Conservation (phyloP, 2,888 invertebrate species). For the Scaptomyza caliginosa region DNA sequence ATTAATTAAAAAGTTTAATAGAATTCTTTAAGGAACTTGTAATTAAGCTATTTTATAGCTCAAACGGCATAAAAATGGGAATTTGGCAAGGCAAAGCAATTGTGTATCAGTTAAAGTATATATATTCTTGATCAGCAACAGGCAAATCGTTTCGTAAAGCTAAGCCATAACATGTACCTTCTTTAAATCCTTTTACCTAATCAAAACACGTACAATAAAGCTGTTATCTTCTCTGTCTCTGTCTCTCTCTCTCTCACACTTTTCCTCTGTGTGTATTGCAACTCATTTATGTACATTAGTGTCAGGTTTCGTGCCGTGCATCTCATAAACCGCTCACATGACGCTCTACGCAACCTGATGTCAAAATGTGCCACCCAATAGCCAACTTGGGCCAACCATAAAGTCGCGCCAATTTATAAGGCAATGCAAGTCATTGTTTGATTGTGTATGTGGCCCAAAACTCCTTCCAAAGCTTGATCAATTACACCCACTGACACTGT, state of each 20-base stretch:
- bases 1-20: no score
- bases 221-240: not conserved
- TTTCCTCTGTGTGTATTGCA: constrained; percentile 15
- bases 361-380: not conserved
- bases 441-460: constrained; percentile 50
- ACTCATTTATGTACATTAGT: constrained; percentile 23
- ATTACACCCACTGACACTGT: constrained; percentile 71
- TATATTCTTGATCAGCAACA: no score
- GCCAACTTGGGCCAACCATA: constrained; percentile 2
- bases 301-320: constrained; percentile 40
- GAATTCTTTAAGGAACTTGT: no score
- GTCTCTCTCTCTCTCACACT: not conserved
- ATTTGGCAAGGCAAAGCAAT: no score
- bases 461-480: constrained; percentile 58
- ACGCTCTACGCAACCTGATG: not conserved
- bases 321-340: constrained; percentile 34
- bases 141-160: no score
- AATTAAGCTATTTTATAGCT: no score
- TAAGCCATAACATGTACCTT: no score
- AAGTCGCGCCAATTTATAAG: constrained; percentile 59
- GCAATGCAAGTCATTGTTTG: constrained; percentile 69
- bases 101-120: no score
- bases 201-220: not conserved
- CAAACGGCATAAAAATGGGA: no score
- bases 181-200: not conserved